Evolutionary conservation across 2,113 vertebrate species (phyloP), one percentile per base, ranked within the genome.

Genomic region (Procapra przewalskii): DNA sequence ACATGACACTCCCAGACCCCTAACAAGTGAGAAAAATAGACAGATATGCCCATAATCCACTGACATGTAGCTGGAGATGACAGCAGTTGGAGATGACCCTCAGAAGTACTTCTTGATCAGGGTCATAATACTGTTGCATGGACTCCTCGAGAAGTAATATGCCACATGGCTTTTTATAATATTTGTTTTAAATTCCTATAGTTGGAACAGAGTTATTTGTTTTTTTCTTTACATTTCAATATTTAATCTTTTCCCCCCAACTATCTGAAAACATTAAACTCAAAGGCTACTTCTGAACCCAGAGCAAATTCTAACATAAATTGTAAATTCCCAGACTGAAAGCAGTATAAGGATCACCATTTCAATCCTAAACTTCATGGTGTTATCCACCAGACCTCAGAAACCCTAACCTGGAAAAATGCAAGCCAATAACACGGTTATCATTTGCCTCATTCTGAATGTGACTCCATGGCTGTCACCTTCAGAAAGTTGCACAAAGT

Each of bases 401-500:
- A 96, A 71, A 27, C 8, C 75, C 31, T 91, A 86, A 55, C 77
- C 97, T 90, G 95, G 96, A 96, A 95, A 94, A 96, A 85, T 45
- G 6, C n/a, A 29, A 89, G 43, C 83, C 62, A 91, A 92, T 97
- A 82, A 81, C 95, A 94, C 54, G 97, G 84, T 16, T 6, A 54
- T 40, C 6, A 55, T 97, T 86, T 93, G 93, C 81, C 93, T 97
- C 62, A 79, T 67, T 86, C 10, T 85, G 88, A 97, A 33, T 81
- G 83, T 45, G 12, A 84, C 97, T 97, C 93, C 96, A 84, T 79
- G 92, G 98, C 95, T 90, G 85, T 92, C 83, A 95, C 59, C 86
- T 83, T 96, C 59, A 88, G 98, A 89, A 97, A 80, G 96, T 54
- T 84, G 79, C 60, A 14, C 36, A 84, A 97, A 90, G 62, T 48